A percentile compares a stretch with the other conserved stretches of the same genome.
These are phyloP conservation scores for Geococcyx californianus DNA, from an alignment of 2,113 vertebrate genomes.

Conservation along the genomic window DNA sequence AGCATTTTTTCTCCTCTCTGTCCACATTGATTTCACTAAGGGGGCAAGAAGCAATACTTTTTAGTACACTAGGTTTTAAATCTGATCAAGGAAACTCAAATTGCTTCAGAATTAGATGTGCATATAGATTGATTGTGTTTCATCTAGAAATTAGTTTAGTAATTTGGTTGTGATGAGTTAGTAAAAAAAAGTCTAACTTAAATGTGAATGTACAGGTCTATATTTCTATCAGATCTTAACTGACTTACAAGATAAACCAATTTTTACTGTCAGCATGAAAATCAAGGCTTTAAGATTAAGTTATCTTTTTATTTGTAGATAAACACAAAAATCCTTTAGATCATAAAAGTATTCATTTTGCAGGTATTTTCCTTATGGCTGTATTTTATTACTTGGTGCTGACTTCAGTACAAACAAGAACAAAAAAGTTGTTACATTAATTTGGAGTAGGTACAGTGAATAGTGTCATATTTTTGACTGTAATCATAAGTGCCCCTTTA, in stretches of 20 bases:
- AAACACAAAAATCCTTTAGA: not conserved
- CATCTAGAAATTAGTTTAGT: not conserved
- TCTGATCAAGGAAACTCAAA: not conserved
- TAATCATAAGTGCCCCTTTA: not conserved
- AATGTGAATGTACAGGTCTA: not conserved
- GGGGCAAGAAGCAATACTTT: not conserved
- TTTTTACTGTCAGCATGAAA: not conserved
- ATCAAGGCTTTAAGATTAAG: not conserved
- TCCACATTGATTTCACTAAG: not conserved
- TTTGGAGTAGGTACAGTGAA: not conserved
- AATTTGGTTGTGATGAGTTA: not conserved
- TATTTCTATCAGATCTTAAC: not conserved
- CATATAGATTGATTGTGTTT: not conserved
- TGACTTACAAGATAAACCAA: not conserved
- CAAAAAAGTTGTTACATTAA: not conserved
- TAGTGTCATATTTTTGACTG: not conserved
- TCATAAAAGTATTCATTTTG: not conserved
- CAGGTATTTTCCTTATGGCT: not conserved
- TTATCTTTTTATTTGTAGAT: not conserved
- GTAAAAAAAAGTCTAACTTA: not conserved
- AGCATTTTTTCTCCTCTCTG: not conserved
- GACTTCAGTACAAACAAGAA: not conserved
- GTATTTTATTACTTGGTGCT: not conserved
- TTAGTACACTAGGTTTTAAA: not conserved
- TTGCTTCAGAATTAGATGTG: not conserved